Conservation (phyloP, 2,797 vertebrate genomes). For the Pangasius sanitwongsei region DNA sequence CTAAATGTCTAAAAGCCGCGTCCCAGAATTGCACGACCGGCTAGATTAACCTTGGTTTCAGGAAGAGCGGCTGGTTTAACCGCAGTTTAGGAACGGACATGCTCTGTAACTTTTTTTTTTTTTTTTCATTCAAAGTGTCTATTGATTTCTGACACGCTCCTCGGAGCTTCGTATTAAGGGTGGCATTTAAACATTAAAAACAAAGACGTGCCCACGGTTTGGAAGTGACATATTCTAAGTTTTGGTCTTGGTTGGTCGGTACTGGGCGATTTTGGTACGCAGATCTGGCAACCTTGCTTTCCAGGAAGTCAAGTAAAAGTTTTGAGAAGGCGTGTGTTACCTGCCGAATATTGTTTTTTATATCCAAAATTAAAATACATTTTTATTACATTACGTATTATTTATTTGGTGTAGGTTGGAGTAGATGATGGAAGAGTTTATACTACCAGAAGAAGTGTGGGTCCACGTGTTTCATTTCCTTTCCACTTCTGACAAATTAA, state of each 20-base stretch:
- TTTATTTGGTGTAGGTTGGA: neutral
- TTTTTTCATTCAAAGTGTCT: too few relatives aligned
- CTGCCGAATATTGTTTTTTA: neutral
- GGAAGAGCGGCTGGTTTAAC: too few relatives aligned
- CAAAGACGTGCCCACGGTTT: neutral
- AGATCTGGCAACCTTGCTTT: neutral
- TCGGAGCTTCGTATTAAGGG: too few relatives aligned
- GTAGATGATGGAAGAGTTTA: constrained; percentile 24
- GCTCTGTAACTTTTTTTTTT: too few relatives aligned
- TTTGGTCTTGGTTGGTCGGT: too few relatives aligned
- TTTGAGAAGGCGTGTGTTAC: neutral
- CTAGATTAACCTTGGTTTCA: too few relatives aligned
- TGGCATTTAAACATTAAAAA: too few relatives aligned
- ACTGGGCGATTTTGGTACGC: too few relatives aligned
- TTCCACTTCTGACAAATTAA: constrained; percentile 53
- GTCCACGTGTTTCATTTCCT: constrained; percentile 58
- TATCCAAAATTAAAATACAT: neutral
- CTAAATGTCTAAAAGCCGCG: too few relatives aligned
- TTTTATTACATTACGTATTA: neutral
- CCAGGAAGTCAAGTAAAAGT: neutral
- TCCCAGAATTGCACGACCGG: too few relatives aligned
- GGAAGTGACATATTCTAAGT: neutral
- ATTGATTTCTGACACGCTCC: too few relatives aligned
- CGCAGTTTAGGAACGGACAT: too few relatives aligned
- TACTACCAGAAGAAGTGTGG: constrained; percentile 64